Evolutionary conservation across 2,888 invertebrate species (phyloP).

Genomic region (Caradrina clavipalpis): DNA sequence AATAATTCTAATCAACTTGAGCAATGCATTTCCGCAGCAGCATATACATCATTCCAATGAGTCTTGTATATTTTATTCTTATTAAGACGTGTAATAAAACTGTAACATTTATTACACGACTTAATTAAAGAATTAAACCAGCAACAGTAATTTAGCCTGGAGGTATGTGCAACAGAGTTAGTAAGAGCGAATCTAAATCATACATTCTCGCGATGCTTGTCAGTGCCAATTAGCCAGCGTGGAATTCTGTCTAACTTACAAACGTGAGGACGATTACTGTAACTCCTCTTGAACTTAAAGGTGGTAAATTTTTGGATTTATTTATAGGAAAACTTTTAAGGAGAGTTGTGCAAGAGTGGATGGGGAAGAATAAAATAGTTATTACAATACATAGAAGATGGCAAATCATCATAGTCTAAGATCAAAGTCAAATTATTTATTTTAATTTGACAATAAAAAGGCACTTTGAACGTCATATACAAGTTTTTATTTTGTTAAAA

Average conservation of each 20-base stretch:
- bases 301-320: conserved; percentile 3
- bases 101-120: conserved; percentile 32
- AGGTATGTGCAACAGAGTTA: conserved; percentile 50
- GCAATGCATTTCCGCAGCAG: neutral
- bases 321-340: neutral
- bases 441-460: too few relatives aligned
- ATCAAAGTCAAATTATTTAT: too few relatives aligned
- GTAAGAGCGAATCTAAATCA: conserved; percentile 54
- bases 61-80: conserved; percentile 13
- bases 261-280: conserved; percentile 36
- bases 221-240: conserved; percentile 54
- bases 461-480: too few relatives aligned
- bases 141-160: conserved; percentile 44
- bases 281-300: neutral
- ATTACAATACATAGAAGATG: too few relatives aligned
- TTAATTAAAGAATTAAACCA: conserved; percentile 48
- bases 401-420: too few relatives aligned
- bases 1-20: neutral
- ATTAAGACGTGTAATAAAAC: conserved; percentile 24
- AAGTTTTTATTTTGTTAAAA: too few relatives aligned
- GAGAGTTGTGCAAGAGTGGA: too few relatives aligned
- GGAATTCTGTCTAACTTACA: conserved; percentile 47
- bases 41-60: conserved; percentile 14
- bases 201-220: conserved; percentile 57
- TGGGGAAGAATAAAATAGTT: too few relatives aligned